Evolutionary conservation across 2,888 invertebrate species (phyloP).

Genomic region (Schizotus pectinicornis): DNA sequence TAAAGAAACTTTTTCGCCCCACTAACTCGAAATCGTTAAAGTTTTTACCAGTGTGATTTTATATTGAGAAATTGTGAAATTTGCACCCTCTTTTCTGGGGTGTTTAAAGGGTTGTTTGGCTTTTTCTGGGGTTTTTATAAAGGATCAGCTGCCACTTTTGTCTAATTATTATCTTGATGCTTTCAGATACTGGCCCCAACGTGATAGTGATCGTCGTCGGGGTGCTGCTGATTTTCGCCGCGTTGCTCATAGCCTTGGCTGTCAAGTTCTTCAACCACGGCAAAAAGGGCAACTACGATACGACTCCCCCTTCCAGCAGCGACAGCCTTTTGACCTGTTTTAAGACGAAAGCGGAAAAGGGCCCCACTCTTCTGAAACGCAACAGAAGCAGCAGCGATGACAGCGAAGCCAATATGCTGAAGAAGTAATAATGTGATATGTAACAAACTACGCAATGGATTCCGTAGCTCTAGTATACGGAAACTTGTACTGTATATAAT

Average conservation of each 20-base stretch:
- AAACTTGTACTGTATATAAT: slow-evolving; percentile 17
- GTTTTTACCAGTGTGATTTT: too few species aligned
- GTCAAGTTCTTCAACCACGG: neutral
- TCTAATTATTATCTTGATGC: neutral
- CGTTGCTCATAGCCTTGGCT: neutral
- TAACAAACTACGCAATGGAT: slow-evolving; percentile 3
- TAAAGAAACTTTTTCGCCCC: too few species aligned
- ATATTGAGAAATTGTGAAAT: too few species aligned
- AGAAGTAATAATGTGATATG: slow-evolving; percentile 8
- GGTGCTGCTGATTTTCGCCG: slow-evolving; percentile 1
- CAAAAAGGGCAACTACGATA: slow-evolving; percentile 21
- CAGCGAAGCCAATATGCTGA: slow-evolving; percentile 3
- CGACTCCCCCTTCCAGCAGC: slow-evolving; percentile 7
- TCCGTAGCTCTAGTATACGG: slow-evolving; percentile 12
- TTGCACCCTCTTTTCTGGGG: too few species aligned
- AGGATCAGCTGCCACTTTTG: neutral
- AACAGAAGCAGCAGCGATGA: slow-evolving; percentile 4
- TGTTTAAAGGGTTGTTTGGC: too few species aligned
- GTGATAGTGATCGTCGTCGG: neutral
- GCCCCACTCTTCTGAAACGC: neutral
- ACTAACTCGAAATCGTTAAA: too few species aligned
- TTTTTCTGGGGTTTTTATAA: too few species aligned
- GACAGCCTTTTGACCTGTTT: too few species aligned
- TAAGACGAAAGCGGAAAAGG: too few species aligned
- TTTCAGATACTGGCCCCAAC: slow-evolving; percentile 1